A percentile compares a stretch with the other conserved stretches of the same genome.
These are phyloP conservation scores for Urocyon cinereoargenteus DNA, from an alignment of 2,797 vertebrate genomes.

Conservation along the genomic window DNA sequence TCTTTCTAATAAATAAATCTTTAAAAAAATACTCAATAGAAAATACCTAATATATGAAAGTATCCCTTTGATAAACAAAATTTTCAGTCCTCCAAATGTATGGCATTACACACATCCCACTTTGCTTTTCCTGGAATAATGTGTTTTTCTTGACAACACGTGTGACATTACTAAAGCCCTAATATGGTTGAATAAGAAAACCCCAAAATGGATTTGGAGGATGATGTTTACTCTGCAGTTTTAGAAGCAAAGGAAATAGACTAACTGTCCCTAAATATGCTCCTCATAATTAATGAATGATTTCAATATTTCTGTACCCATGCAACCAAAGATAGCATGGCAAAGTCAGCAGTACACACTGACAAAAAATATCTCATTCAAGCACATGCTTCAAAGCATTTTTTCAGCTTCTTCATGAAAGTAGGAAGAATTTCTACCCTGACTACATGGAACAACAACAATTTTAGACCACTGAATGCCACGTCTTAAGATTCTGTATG, in stretches of 20 bases:
- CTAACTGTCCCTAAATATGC: neutral
- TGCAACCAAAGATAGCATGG: neutral
- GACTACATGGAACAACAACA: neutral
- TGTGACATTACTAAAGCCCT: neutral
- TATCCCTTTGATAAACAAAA: neutral
- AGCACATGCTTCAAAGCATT: neutral
- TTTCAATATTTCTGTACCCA: neutral
- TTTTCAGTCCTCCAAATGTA: neutral
- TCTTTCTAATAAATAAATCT: neutral
- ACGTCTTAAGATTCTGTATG: neutral
- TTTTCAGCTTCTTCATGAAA: neutral
- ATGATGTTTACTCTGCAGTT: neutral
- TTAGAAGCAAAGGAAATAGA: neutral
- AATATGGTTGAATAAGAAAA: slow-evolving; percentile 10
- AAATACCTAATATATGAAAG: neutral
- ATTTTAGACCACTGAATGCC: neutral
- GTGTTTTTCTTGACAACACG: neutral
- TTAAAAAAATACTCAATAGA: neutral
- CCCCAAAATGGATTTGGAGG: neutral
- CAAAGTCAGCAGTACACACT: neutral
- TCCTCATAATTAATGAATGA: neutral
- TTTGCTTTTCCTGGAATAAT: neutral
- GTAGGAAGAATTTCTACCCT: neutral
- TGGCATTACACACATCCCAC: neutral
- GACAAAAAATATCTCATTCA: neutral